Percentiles rank a stretch among this genome's conserved stretches.
Conservation (phyloP, 2,888 invertebrate species). For the Acanthosoma haemorrhoidale region DNA sequence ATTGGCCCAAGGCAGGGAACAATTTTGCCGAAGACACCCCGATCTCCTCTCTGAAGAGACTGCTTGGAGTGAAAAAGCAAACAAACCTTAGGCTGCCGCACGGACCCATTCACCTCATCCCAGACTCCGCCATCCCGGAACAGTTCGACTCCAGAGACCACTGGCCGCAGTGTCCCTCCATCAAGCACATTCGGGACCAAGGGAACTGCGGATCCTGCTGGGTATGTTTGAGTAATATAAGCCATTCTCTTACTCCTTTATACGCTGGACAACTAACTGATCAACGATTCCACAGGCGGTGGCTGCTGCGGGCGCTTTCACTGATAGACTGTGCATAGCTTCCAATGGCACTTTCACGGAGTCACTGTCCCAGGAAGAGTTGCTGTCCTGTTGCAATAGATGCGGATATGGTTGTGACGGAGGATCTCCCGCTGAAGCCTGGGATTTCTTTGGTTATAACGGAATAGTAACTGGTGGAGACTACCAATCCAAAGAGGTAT, state of each 20-base stretch:
- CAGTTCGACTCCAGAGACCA: conserved; percentile 72
- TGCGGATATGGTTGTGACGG: conserved; percentile 79
- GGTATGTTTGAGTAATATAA: conserved; percentile 46
- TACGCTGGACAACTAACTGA: background rate
- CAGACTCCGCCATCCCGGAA: conserved; percentile 56
- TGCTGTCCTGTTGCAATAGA: conserved; percentile 69
- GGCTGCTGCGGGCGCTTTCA: conserved; percentile 85
- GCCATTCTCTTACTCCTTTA: background rate
- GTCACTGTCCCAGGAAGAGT: conserved; percentile 76
- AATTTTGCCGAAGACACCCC: conserved; percentile 61
- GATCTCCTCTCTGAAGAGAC: conserved; percentile 55
- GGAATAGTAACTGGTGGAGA: conserved; percentile 85
- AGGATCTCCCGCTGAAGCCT: conserved; percentile 70
- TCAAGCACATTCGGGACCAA: conserved; percentile 75
- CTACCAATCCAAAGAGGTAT: conserved; percentile 60
- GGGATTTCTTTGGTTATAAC: conserved; percentile 75
- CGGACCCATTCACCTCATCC: conserved; percentile 38
- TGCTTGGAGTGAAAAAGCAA: conserved; percentile 67
- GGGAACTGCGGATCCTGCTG: conserved; percentile 85
- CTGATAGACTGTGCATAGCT: conserved; percentile 78
- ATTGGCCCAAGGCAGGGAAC: conserved; percentile 56
- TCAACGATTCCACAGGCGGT: conserved; percentile 57
- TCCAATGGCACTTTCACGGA: conserved; percentile 63
- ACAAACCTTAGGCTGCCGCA: conserved; percentile 50
- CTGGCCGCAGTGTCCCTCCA: conserved; percentile 80